Conservation (phyloP, 2,113 vertebrate species). For the Heterocephalus glaber region DNA sequence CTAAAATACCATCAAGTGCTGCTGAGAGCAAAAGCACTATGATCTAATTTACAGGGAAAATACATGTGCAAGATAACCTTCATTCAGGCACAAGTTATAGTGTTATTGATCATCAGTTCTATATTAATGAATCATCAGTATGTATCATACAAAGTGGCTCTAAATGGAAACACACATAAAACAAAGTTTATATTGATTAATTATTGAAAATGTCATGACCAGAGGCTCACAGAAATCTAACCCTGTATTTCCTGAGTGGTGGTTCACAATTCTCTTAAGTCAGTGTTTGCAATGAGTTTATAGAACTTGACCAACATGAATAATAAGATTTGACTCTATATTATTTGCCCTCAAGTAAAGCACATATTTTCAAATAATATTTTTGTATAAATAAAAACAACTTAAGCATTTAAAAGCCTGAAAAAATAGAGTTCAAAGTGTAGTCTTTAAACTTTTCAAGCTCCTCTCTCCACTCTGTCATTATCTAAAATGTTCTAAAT, state of each 20-base stretch:
- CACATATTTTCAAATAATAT: not conserved
- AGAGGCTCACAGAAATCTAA: not conserved
- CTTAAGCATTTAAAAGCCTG: not conserved
- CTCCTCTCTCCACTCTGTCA: not conserved
- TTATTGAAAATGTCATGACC: not conserved
- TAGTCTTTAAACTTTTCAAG: not conserved
- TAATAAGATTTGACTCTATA: not conserved
- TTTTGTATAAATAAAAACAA: slow-evolving; percentile 34
- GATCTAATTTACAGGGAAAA: not conserved
- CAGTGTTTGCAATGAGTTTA: not conserved
- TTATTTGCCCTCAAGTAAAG: not conserved
- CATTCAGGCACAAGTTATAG: not conserved
- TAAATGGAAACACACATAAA: slow-evolving; percentile 19
- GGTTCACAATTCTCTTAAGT: not conserved
- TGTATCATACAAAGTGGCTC: not conserved
- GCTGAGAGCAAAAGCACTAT: not conserved
- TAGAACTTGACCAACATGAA: not conserved
- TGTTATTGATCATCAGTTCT: not conserved
- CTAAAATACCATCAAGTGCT: not conserved
- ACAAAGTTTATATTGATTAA: not conserved
- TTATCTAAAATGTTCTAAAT: not conserved
- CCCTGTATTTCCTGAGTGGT: not conserved
- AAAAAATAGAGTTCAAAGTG: not conserved
- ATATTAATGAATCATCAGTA: not conserved
- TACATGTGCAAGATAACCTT: not conserved